These are phyloP conservation scores for Anas acuta DNA, from an alignment of 2,797 vertebrate genomes.

Conservation along the genomic window DNA sequence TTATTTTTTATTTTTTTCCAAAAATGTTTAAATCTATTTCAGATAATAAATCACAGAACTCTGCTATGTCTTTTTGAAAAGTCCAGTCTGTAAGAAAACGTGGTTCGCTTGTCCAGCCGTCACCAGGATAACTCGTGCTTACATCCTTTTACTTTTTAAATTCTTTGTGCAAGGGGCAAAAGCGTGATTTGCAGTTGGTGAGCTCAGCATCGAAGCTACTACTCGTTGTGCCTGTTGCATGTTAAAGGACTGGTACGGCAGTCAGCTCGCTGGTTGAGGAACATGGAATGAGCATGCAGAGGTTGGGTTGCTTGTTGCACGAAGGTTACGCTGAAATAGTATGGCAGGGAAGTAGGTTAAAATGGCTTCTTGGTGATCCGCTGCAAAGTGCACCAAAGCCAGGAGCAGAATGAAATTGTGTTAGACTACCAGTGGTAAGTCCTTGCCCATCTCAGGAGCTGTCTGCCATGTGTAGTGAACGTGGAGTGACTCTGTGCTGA, in stretches of 20 bases:
- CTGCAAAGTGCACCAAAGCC: slow-evolving; percentile 14
- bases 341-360: slow-evolving; percentile 37
- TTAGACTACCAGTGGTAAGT: neutral
- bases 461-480: neutral
- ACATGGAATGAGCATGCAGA: neutral
- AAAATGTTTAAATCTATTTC: slow-evolving; percentile 68
- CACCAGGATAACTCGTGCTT: slow-evolving; percentile 3
- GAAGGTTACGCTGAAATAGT: slow-evolving; percentile 2
- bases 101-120: neutral
- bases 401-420: slow-evolving; percentile 1
- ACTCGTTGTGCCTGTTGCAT: neutral
- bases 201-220: neutral
- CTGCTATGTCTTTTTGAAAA: slow-evolving; percentile 67
- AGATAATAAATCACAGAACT: slow-evolving; percentile 76
- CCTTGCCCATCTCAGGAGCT: neutral
- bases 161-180: neutral
- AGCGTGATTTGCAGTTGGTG: neutral
- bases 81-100: slow-evolving; percentile 45
- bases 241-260: neutral
- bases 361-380: neutral
- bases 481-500: neutral
- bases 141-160: neutral
- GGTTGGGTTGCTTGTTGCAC: neutral
- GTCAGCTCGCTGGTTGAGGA: neutral
- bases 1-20: neutral